Evolutionary conservation across 2,113 vertebrate species (phyloP), one percentile per base, ranked within the genome.

Genomic region (Apaloderma vittatum): DNA sequence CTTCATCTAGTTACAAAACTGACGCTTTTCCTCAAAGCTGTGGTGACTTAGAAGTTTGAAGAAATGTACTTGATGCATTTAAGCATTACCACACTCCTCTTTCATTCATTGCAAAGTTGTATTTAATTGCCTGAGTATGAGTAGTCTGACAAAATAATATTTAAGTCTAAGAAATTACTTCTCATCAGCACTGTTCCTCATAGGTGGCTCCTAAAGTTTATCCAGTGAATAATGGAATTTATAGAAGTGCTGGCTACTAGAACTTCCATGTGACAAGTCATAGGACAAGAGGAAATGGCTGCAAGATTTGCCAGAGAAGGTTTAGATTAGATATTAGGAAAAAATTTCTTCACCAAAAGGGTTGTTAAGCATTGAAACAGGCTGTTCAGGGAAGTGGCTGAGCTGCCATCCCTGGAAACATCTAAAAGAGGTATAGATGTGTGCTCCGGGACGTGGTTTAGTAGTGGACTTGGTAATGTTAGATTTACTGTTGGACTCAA

Each of bases 1-100:
- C 51, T 96, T 94, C 88, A 55, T 91, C 68, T 83, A 67, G 51
- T 78, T 71, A 80, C 51, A 76, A 94, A 80, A 13, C 86, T 62
- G 46, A 71, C 67, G 46, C 4, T 84, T 20, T 93, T 94, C 48
- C 72, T 94, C 46, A 70, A 73, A 94, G 68, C 43, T 88, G 11
- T 46, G 90, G 36, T 57, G 30, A 65, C 63, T 93, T 86, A 86
- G 5, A 86, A 88, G 20, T 82, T 27, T 76, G 74, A 82, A 80
- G 67, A 90, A 45, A 86, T 36, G 8, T 20, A 58, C 55, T 88
- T 72, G 6, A 24, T 54, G 24, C 34, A 30, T 90, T 75, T 66
- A n/a, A 86, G 36, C 19, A 46, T 86, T 83, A 34, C 34, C n/a
- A 55, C 46, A 54, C 27, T 76, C 59, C 20, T 72, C 78, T 79